Base-by-base conservation (phyloP, 2,888 invertebrate genomes). In the Phyto melanocephala region DNA sequence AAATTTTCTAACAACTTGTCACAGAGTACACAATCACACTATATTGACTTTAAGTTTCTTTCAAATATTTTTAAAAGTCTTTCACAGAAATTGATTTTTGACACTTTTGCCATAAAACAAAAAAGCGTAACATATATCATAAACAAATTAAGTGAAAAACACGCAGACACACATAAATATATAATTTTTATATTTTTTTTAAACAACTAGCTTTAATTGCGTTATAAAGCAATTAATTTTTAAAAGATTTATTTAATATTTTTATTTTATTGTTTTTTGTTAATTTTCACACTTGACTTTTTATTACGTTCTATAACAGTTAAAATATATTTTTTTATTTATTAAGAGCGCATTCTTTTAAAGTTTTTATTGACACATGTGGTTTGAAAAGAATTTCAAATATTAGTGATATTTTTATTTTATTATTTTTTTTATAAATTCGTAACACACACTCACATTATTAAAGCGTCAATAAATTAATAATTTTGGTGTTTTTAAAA, bases 331-430 rank as follows among this genome's bases (percentile, higher is more conserved):
- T 17, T 20, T 17, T 5, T 11, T n/a, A 4, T 10, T 42, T 45
- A 13, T 10, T 15, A 8, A 1, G 45, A 63, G n/a, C 28, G 15
- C 24, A 63, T 15, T 63, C 62, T 11, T 63, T 63, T 45, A 45
- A 15, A 17, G 28, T 28, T 17, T 24, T 42, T 63, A 17, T 45
- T 45, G 42, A 45, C 42, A 40, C 42, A 28, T 54, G 54, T 54
- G 45, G 28, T 54, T 62, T 42, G 58, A 62, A 15, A 62, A 22
- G 58, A 60, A 22, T 60, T 60, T 60, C 4, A 20, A 35, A 58
- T 37, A 7, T 22, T 22, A 11, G 11, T 50, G 20, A 2, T 47
- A 17, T 7, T 45, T 45, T 45, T 28, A 28, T 4, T n/a, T n/a
- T 13, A n/a, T 5, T 47, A 1, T 17, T 63, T 33, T n/a, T 33